A percentile compares a stretch with the other conserved stretches of the same genome.
Evolutionary conservation across 2,888 invertebrate species (phyloP).

Genomic region (Ophion slaviceki): DNA sequence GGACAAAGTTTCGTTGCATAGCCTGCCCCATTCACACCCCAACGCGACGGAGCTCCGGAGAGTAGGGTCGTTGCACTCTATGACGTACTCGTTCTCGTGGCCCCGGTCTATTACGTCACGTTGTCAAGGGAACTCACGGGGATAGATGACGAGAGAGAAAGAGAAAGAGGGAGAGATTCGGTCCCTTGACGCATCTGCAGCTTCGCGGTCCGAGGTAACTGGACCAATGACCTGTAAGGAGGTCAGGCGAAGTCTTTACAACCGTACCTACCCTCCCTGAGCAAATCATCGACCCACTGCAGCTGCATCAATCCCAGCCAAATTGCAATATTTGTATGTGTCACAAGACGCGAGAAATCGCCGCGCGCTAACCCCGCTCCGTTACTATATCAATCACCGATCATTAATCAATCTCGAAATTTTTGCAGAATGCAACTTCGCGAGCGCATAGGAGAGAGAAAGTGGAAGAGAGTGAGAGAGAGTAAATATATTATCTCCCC

Average conservation of each 20-base stretch:
- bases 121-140: constrained; percentile 74
- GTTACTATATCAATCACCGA: constrained; percentile 23
- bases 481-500: no score
- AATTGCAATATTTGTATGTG: constrained; percentile 26
- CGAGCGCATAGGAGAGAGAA: no score
- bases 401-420: constrained; percentile 31
- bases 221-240: constrained; percentile 79
- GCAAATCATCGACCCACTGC: constrained; percentile 24
- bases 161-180: background rate
- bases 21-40: constrained; percentile 75
- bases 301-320: constrained; percentile 31
- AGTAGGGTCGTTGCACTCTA: constrained; percentile 75
- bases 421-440: background rate
- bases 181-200: constrained; percentile 43
- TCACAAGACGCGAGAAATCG: constrained; percentile 12
- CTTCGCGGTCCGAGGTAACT: constrained; percentile 71
- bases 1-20: constrained; percentile 72
- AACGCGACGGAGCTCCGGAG: constrained; percentile 52
- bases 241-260: constrained; percentile 65
- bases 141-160: background rate
- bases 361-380: constrained; percentile 35
- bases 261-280: constrained; percentile 16
- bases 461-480: no score
- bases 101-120: constrained; percentile 76
- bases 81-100: constrained; percentile 73